A percentile compares a stretch with the other conserved stretches of the same genome.
Evolutionary conservation across 2,113 vertebrate genomes (phyloP).

Genomic region (Macroglossus sobrinus): DNA sequence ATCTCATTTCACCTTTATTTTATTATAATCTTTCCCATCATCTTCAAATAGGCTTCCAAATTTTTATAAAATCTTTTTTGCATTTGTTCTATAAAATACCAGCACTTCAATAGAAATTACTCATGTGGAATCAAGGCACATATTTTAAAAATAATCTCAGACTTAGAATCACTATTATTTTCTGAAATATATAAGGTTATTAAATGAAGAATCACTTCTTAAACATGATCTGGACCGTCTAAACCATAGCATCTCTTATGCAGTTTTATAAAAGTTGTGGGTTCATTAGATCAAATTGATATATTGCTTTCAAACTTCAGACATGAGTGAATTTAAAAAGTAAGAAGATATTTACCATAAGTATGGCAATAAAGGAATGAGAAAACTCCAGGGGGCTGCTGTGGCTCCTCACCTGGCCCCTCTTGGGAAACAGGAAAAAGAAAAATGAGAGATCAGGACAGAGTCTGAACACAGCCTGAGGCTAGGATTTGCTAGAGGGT

Average conservation of each 20-base stretch:
- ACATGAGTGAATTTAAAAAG: constrained; percentile 14
- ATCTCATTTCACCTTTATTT: background rate
- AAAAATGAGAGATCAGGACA: constrained; percentile 39
- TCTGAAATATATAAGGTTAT: background rate
- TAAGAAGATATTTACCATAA: background rate
- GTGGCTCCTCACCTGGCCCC: constrained; percentile 43
- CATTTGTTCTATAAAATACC: background rate
- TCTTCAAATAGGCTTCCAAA: background rate
- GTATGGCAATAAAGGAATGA: background rate
- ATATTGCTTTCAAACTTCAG: constrained; percentile 31
- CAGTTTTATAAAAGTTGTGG: constrained; percentile 4
- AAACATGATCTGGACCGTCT: background rate
- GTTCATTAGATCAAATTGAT: background rate
- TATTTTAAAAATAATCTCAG: background rate
- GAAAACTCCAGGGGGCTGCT: background rate
- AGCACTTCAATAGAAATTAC: background rate
- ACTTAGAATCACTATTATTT: background rate
- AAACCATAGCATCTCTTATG: background rate
- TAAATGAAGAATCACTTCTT: background rate
- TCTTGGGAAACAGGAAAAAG: constrained; percentile 61
- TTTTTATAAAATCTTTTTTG: background rate
- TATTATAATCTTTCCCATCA: background rate
- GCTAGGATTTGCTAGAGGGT: constrained; percentile 60
- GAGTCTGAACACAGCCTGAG: constrained; percentile 33
- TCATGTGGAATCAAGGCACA: background rate